Conservation (phyloP, 2,113 vertebrate species). For the Rattus norvegicus region DNA sequence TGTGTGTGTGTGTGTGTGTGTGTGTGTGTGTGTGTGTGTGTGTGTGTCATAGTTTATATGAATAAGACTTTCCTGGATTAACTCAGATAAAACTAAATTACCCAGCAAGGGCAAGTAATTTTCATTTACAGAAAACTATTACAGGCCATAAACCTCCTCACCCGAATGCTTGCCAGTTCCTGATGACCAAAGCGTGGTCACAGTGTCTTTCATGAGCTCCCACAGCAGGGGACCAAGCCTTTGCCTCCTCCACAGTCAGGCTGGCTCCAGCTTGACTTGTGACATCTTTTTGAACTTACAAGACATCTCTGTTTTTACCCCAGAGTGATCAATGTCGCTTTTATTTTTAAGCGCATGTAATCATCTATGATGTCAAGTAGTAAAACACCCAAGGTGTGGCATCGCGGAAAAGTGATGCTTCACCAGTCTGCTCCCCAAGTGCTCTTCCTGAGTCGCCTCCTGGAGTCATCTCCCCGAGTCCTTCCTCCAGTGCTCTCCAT, state of each 20-base stretch:
- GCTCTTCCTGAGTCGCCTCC: not conserved
- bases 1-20: not conserved
- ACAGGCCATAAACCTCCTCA: constrained; percentile 5
- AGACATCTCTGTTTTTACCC: not conserved
- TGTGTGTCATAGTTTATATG: constrained; percentile 27
- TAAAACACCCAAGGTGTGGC: not conserved
- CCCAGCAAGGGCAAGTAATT: not conserved
- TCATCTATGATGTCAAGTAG: not conserved
- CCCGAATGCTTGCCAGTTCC: not conserved
- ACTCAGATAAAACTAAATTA: constrained; percentile 24
- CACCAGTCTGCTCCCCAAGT: not conserved
- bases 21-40: not conserved
- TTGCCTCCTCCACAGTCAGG: not conserved
- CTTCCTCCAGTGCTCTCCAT: too few species aligned
- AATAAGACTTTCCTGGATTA: constrained; percentile 72
- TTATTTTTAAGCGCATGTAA: not conserved
- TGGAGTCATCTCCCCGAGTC: too few species aligned
- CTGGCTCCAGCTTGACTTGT: fast-evolving
- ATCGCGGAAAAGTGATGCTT: not conserved
- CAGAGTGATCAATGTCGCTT: not conserved
- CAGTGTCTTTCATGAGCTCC: not conserved
- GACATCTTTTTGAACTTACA: not conserved
- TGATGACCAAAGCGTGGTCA: not conserved
- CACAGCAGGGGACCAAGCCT: not conserved
- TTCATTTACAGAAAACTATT: constrained; percentile 65